phyloP scores from a whole-genome alignment of 2,797 vertebrate genomes.

The Otolemur crassicaudatus region DNA sequence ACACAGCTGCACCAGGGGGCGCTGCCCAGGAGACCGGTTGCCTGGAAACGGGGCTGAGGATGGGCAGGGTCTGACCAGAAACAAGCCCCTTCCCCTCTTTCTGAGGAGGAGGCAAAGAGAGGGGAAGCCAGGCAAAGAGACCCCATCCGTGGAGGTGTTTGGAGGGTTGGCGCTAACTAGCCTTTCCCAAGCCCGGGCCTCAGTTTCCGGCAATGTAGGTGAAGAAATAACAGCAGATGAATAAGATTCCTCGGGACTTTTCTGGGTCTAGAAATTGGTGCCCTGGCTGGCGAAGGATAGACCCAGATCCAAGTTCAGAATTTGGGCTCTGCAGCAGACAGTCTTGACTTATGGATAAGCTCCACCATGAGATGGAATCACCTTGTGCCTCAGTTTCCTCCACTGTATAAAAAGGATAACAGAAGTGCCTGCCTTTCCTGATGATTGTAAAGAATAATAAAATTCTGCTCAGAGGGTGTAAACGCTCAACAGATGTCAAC shows the following conservation, averaged over 20 bases:
- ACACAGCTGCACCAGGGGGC: constrained; percentile 58
- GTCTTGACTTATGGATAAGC: neutral
- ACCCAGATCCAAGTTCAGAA: neutral
- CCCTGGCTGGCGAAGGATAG: neutral
- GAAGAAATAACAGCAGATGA: neutral
- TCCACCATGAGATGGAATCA: neutral
- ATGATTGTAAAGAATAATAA: no score
- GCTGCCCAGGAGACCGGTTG: constrained; percentile 74
- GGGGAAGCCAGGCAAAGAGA: neutral
- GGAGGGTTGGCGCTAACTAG: neutral
- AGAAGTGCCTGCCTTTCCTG: neutral
- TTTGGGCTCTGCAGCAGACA: neutral
- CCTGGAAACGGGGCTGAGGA: constrained; percentile 64
- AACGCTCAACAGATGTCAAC: neutral
- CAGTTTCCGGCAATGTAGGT: neutral
- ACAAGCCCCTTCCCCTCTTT: neutral
- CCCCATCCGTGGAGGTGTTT: no score
- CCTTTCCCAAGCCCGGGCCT: neutral
- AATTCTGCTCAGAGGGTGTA: neutral
- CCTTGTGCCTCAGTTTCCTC: neutral
- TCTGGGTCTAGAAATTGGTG: neutral
- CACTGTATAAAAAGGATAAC: neutral
- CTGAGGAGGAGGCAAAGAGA: neutral
- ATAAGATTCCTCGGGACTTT: neutral
- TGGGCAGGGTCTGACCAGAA: constrained; percentile 10